Evolutionary conservation across 1,140 invertebrate genomes (phyloP).

Genomic region (Tetragnatha versicolor): DNA sequence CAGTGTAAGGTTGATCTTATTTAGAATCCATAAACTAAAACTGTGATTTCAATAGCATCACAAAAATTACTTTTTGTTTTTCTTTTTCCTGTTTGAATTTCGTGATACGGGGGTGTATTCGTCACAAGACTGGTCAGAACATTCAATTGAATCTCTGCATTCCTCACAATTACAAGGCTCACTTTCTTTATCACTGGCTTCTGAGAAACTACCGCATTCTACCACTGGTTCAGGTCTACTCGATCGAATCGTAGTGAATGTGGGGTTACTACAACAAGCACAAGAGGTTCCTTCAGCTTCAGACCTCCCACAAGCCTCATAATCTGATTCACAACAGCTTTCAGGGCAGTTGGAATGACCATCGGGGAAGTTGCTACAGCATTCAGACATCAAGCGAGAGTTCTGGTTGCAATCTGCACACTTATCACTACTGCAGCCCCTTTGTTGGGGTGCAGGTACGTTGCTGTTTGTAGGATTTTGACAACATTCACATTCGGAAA

Average conservation of each 20-base stretch:
- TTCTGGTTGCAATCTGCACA: not conserved
- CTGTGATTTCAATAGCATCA: no score
- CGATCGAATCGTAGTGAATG: no score
- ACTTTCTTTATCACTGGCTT: no score
- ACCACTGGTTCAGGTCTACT: no score
- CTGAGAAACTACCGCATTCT: no score
- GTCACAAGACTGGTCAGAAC: slow-evolving; percentile 7
- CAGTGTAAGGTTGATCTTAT: no score
- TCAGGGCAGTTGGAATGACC: not conserved
- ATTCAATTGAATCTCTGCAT: not conserved
- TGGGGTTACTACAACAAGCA: not conserved
- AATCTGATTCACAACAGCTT: not conserved
- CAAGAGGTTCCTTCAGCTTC: not conserved
- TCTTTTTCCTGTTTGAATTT: not conserved
- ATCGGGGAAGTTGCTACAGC: not conserved
- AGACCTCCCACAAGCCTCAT: not conserved
- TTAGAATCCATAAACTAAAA: no score
- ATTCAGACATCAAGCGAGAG: no score
- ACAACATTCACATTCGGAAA: no score
- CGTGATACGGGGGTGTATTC: no score
- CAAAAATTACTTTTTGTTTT: not conserved
- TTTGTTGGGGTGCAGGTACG: not conserved
- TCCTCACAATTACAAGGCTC: slow-evolving; percentile 22
- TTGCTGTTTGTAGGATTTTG: no score
- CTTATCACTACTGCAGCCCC: not conserved